These are phyloP conservation scores for Heterohyrax brucei DNA, from an alignment of 2,797 vertebrate species.

Conservation along the genomic window DNA sequence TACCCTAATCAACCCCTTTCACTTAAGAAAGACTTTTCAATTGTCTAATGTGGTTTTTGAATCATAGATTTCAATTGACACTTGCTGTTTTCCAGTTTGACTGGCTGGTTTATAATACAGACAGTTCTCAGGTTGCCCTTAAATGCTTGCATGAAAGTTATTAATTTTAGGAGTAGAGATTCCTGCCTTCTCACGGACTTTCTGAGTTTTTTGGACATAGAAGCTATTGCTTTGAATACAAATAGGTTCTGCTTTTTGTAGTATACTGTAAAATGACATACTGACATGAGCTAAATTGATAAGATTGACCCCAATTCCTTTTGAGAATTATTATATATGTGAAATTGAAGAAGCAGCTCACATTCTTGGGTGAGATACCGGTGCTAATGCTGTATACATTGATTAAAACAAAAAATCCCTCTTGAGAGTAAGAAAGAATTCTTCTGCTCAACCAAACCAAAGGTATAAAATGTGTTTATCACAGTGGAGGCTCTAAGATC, in stretches of 20 bases:
- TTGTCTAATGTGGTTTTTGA: neutral
- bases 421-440: neutral
- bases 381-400: neutral
- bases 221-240: neutral
- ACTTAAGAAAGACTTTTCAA: neutral
- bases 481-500: neutral
- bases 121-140: neutral
- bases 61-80: neutral
- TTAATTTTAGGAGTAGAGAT: neutral
- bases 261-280: neutral
- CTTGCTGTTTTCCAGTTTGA: neutral
- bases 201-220: neutral
- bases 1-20: no score
- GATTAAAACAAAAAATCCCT: neutral
- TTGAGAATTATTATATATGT: neutral
- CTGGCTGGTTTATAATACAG: neutral
- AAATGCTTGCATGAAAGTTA: neutral
- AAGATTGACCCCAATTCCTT: neutral
- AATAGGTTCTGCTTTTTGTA: neutral
- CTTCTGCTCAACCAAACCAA: neutral
- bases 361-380: neutral
- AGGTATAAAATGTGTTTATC: constrained; percentile 11
- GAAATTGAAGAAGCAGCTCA: constrained; percentile 26
- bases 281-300: neutral
- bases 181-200: neutral